Percentiles rank a stretch among this genome's conserved stretches.
These are phyloP conservation scores for Gasteruption jaculator DNA, from an alignment of 2,888 invertebrate genomes.

Conservation along the genomic window DNA sequence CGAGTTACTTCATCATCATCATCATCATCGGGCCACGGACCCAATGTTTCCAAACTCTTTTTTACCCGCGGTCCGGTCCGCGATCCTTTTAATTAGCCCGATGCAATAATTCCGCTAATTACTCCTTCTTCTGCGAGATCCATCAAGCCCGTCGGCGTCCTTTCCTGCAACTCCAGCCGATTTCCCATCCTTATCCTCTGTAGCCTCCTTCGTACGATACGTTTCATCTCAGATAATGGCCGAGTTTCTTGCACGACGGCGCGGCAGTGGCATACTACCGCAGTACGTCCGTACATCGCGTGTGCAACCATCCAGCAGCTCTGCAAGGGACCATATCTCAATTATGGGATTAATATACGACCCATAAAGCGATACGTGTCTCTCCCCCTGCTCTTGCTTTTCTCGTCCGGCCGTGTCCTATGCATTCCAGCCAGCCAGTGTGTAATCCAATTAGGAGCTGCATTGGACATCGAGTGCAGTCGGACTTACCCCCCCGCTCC, in stretches of 20 bases:
- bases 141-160: too few relatives aligned
- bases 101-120: too few relatives aligned
- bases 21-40: too few relatives aligned
- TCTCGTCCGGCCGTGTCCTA: constrained; percentile 22
- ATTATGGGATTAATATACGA: constrained; percentile 48
- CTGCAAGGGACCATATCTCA: constrained; percentile 41
- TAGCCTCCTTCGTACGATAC: constrained; percentile 7
- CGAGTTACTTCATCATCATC: too few relatives aligned
- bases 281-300: not conserved
- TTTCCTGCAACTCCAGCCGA: too few relatives aligned
- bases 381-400: constrained; percentile 16
- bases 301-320: constrained; percentile 11
- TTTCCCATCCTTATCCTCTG: too few relatives aligned
- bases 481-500: not conserved
- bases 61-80: constrained; percentile 9
- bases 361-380: constrained; percentile 40
- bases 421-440: constrained; percentile 26
- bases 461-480: constrained; percentile 18
- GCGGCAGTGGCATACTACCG: too few relatives aligned
- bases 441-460: constrained; percentile 44
- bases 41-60: too few relatives aligned
- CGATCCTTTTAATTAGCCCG: constrained; percentile 8
- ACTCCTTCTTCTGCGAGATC: too few relatives aligned
- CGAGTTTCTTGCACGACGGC: constrained; percentile 31
- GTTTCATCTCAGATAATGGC: constrained; percentile 27